A percentile compares a stretch with the other conserved stretches of the same genome.
Conservation (phyloP, 2,888 invertebrate species). For the Anoncus sp. region DNA sequence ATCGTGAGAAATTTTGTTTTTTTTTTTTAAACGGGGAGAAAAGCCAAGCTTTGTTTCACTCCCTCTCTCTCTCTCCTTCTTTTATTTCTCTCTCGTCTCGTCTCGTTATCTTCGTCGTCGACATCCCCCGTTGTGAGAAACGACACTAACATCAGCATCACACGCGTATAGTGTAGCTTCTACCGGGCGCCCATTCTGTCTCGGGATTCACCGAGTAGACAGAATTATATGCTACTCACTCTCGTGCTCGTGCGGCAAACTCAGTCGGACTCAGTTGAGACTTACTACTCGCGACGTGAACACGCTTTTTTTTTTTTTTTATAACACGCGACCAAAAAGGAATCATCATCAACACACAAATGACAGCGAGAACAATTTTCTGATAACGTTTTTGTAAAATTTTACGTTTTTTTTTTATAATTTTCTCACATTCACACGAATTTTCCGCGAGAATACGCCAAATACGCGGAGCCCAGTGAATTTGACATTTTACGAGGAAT, state of each 20-base stretch:
- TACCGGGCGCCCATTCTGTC: slow-evolving; percentile 75
- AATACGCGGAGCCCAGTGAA: too few relatives aligned
- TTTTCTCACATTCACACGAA: too few relatives aligned
- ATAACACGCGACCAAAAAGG: slow-evolving; percentile 19
- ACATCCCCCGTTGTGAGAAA: slow-evolving; percentile 63
- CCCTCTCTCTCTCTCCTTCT: slow-evolving; percentile 34
- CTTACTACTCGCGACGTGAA: slow-evolving; percentile 81
- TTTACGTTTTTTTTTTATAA: too few relatives aligned
- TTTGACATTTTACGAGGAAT: too few relatives aligned
- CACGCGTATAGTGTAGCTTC: slow-evolving; percentile 62
- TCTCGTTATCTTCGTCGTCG: slow-evolving; percentile 66
- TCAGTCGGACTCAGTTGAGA: slow-evolving; percentile 82
- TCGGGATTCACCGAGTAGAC: slow-evolving; percentile 82
- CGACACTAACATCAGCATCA: slow-evolving; percentile 57
- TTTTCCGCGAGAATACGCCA: too few relatives aligned
- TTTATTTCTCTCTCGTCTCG: slow-evolving; percentile 51
- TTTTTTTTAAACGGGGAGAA: slow-evolving; percentile 17
- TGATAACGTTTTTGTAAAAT: too few relatives aligned
- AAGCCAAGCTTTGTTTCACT: slow-evolving; percentile 29
- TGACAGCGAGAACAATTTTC: slow-evolving; percentile 28
- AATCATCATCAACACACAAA: slow-evolving; percentile 32
- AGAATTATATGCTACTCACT: slow-evolving; percentile 83
- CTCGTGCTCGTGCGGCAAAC: slow-evolving; percentile 79
- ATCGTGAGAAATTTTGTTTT: slow-evolving; percentile 34
- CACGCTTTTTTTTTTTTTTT: too few relatives aligned